Base-by-base conservation (phyloP, 1,140 invertebrate species). In the Heliothis virescens region DNA sequence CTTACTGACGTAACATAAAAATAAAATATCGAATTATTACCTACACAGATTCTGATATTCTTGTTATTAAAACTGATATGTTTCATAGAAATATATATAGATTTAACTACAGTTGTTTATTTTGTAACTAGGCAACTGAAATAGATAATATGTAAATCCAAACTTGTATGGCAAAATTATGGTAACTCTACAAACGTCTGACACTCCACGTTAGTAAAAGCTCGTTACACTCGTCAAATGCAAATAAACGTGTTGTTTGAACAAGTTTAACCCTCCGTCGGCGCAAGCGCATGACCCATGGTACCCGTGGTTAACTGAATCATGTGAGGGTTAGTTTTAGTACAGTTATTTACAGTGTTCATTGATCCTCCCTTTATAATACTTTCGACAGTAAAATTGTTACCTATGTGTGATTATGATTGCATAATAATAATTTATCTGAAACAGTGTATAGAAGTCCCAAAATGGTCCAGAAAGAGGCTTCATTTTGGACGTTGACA, bases 241-340 rank as follows among this genome's bases (percentile, higher is more conserved):
- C 90, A 93, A 93, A 92, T 91, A 93, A 91, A 89, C 86, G 89
- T 85, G 90, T 90, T 89, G 76, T 88, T 90, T 91, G 85, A 90
- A 88, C 87, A 89, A 87, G 80, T 75, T 63, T 83, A 83, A 87
- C 89, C 89, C 90, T 79, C 59, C 47, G 50, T 83, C 78, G 79
- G 60, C 82, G 77, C 79, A 55, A 16, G 74, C 74, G 26, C 60
- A 62, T 65, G 77, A 82, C 41, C 53, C 48, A 9, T 13, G 21
- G 60, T 50, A 79, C 80, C 79, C 63, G 52, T 81, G 73, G 62
- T 75, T 62, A 63, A 74, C 34, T 41, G 55, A 34, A 60, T 48
- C 16, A 15, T 15, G 57, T 50, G 57, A 48, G 41, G n/a, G 60
- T 41, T 41, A 21, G 13, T 10, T 21, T 7, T 48, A 18, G 63